A percentile compares a stretch with the other conserved stretches of the same genome.
Evolutionary conservation across 2,797 vertebrate species (phyloP).

Genomic region (Vireo griseus): DNA sequence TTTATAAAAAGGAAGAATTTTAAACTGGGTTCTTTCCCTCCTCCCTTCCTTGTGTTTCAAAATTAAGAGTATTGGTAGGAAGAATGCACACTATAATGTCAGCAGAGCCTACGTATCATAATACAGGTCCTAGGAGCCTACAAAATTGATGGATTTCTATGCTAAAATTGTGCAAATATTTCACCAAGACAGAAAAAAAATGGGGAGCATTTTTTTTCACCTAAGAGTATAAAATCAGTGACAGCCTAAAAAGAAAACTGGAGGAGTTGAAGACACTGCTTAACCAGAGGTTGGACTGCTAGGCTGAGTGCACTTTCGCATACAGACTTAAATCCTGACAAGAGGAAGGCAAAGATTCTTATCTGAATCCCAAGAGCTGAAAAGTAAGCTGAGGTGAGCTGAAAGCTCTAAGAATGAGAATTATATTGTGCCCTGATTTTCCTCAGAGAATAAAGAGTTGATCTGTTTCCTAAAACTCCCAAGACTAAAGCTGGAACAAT

Average conservation of each 20-base stretch:
- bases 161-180: not conserved
- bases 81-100: not conserved
- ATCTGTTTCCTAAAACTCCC: not conserved
- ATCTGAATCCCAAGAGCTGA: not conserved
- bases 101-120: not conserved
- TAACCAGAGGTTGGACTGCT: not conserved
- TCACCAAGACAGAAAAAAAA: not conserved
- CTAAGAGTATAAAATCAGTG: not conserved
- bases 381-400: not conserved
- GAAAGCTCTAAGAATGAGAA: not conserved
- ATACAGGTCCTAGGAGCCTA: not conserved
- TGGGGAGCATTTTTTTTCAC: not conserved
- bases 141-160: not conserved
- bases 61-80: not conserved
- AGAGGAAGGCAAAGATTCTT: not conserved
- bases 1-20: not conserved
- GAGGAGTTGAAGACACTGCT: not conserved
- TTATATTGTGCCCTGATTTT: not conserved
- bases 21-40: not conserved
- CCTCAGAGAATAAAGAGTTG: not conserved
- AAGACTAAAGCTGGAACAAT: not conserved
- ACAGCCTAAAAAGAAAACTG: not conserved
- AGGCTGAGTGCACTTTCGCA: not conserved
- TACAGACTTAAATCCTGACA: not conserved
- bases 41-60: not conserved